phyloP scores from a whole-genome alignment of 2,888 invertebrate species.

The Lagria hirta region DNA sequence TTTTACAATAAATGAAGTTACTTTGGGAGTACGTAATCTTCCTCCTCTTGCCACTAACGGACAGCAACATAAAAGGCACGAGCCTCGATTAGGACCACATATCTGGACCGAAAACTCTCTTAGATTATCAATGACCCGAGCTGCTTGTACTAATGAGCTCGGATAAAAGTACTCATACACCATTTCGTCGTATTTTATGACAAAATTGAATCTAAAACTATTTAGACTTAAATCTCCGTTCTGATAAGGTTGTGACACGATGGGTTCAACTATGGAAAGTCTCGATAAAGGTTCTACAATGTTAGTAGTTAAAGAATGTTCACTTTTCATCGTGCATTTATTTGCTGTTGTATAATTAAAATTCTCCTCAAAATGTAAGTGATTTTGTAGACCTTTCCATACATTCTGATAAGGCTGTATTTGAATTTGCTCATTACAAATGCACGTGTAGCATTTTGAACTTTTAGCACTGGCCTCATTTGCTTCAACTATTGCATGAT shows the following conservation, averaged over 20 bases:
- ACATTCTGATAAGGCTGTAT: conserved; percentile 30
- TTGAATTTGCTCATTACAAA: conserved; percentile 32
- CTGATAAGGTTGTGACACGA: neutral
- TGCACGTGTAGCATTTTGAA: conserved; percentile 30
- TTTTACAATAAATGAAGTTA: conserved; percentile 30
- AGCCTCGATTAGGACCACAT: conserved; percentile 29
- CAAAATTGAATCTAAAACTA: conserved; percentile 34
- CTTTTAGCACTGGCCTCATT: conserved; percentile 23
- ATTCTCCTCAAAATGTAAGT: conserved; percentile 38
- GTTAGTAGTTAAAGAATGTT: conserved; percentile 26
- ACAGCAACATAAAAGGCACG: conserved; percentile 41
- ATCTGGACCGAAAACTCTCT: conserved; percentile 35
- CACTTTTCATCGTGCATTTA: conserved; percentile 7
- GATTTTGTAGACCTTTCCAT: conserved; percentile 36
- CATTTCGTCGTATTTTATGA: conserved; percentile 30
- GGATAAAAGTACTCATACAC: conserved; percentile 38
- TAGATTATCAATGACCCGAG: conserved; percentile 34
- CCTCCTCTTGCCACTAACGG: conserved; percentile 28
- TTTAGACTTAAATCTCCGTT: conserved; percentile 33
- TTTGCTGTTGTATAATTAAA: conserved; percentile 27
- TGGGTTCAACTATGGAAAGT: neutral
- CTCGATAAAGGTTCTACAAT: conserved; percentile 23
- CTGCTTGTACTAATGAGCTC: conserved; percentile 28
- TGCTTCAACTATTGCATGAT: conserved; percentile 30
- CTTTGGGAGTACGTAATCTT: conserved; percentile 15